Base-by-base conservation (phyloP, 2,888 invertebrate genomes). In the Norana najaformis region DNA sequence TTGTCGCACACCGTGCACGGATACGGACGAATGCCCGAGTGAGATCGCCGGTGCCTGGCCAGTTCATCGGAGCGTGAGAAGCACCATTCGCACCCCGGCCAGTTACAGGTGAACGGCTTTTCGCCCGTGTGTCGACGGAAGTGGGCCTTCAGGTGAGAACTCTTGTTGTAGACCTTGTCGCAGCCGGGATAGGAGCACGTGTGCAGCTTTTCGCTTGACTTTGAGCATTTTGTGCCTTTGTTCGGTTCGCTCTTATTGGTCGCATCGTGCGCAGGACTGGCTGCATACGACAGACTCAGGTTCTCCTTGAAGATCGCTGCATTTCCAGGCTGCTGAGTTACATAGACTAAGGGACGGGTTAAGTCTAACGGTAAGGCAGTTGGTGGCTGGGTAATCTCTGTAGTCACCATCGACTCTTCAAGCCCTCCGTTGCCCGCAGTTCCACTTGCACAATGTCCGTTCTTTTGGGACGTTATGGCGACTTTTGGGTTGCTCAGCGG, bases 111-210 rank as follows among this genome's bases (percentile, higher is more conserved):
- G 93, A 96, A 96, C 6, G 96, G 96, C 91, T 96, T 96, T 93
- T 96, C 96, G 0, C 97, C 97, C 30, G 92, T 98, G 94, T 98
- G 98, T 0, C 98, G 97, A 91, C 98, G 96, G 90, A 97, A 97
- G 95, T 98, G 98, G 1, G 98, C 98, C 94, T 98, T 98, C 92
- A 98, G 96, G 95, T 98, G 99, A 20, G 98, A 98, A 88, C 98
- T 98, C 95, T 98, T 98, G 96, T 98, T 98, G 95, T 98, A 99
- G 94, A 98, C 98, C 95, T 98, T 98, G 91, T 97, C 97, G 95
- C 98, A 98, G 92, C 94, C 94, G 8, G 93, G 93, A 90, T 94
- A 95, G 20, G 94, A 94, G 91, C 95, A 95, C 96, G 97, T 91
- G 96, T 96, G 95, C 96, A 97, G 93, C 96, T 96, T 93, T 41